Evolutionary conservation across 2,797 vertebrate species (phyloP), one percentile per base, ranked within the genome.

Genomic region (Streptopelia turtur): DNA sequence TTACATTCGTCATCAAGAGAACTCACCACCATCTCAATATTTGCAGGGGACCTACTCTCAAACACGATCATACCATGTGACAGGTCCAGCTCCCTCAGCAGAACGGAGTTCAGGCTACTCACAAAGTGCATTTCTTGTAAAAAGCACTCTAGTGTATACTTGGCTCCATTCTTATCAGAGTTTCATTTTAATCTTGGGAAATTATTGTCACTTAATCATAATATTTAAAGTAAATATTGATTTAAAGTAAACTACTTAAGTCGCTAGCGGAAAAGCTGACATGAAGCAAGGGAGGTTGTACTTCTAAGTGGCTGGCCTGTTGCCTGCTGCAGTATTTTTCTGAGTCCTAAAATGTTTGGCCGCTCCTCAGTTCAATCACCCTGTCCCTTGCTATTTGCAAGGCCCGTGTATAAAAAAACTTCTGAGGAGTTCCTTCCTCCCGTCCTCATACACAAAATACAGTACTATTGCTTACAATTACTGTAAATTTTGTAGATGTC

Each of bases 181-280:
- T 30, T 91, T 60, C 61, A 27, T 88, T 96, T 83, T 88, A 88
- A 72, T 83, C 77, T 72, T 28, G 25, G 43, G 49, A 88, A 88
- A 83, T 90, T 94, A 65, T 78, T 93, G 89, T 70, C 70, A 89
- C 63, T 87, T 92, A 72, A 82, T 91, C 66, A 24, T 81, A 91
- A 75, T 74, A 66, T 52, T 94, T 91, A 76, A 94, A 94, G 89
- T 84, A 94, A 96, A 91, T 86, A 88, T 79, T 88, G 79, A 70
- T 86, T 76, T 95, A 90, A 94, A 74, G 25, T 81, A 68, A 77
- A 74, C 76, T 60, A 70, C 39, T 86, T 56, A 56, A 49, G 87
- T 76, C 11, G 5, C 25, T 63, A 66, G 56, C 1, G 4, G 74
- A 86, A 94, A 94, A 94, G n/a, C 56, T 90, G 80, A 87, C 77